These are phyloP conservation scores for Montipora capitata DNA, from an alignment of 92 coral and sea anemone species.

Conservation along the genomic window DNA sequence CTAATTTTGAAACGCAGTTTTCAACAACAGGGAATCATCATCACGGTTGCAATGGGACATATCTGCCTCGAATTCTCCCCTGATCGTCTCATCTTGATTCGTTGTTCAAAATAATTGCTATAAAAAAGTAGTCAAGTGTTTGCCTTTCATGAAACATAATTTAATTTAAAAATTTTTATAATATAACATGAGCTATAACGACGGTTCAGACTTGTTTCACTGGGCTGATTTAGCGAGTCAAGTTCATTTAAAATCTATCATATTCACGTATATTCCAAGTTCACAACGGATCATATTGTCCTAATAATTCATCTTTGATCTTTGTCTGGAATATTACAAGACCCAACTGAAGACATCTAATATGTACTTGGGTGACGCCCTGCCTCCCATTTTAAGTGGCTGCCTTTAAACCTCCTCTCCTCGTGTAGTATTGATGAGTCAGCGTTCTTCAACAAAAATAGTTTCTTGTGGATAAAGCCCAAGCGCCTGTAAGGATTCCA, in stretches of 20 bases:
- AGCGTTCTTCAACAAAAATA: slow-evolving; percentile 96
- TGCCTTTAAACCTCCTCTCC: background rate
- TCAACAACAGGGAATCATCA: too few relatives aligned
- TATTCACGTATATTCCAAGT: background rate
- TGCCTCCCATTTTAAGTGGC: background rate
- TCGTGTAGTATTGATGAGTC: slow-evolving; percentile 14
- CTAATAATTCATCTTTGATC: background rate
- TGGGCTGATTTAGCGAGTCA: background rate
- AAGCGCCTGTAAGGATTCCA: slow-evolving; percentile 83
- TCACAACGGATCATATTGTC: background rate
- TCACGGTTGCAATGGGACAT: too few relatives aligned
- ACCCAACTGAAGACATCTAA: background rate
- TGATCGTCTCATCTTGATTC: too few relatives aligned
- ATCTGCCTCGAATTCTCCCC: too few relatives aligned
- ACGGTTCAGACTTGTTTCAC: background rate
- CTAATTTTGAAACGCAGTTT: too few relatives aligned
- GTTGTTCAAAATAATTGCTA: background rate
- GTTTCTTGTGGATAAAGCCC: slow-evolving; percentile 99
- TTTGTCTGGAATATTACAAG: too few relatives aligned
- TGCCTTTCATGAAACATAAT: slow-evolving; percentile 30
- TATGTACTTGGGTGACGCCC: background rate
- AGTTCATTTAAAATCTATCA: background rate
- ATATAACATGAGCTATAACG: background rate
- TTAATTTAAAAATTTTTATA: slow-evolving; percentile 47
- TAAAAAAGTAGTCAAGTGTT: background rate